Evolutionary conservation across 2,113 vertebrate genomes (phyloP).

Genomic region (Hippopotamus amphibius): DNA sequence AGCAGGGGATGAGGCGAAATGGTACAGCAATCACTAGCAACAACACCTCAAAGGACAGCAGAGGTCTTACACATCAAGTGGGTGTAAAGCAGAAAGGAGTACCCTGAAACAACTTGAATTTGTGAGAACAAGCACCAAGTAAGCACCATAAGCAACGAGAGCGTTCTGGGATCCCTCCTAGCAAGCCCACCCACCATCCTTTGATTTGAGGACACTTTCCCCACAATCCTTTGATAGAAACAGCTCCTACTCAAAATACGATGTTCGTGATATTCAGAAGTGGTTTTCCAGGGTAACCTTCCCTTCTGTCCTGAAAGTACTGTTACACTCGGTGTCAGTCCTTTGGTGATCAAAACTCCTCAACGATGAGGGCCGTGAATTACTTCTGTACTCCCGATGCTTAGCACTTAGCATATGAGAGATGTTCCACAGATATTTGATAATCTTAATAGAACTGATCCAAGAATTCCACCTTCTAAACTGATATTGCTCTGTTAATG

Average conservation of each 20-base stretch:
- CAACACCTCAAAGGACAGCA: background rate
- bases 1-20: background rate
- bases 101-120: background rate
- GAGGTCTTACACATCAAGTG: background rate
- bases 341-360: background rate
- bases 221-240: background rate
- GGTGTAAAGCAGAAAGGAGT: background rate
- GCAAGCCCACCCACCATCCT: background rate
- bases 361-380: background rate
- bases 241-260: slow-evolving; percentile 8
- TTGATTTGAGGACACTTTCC: background rate
- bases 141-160: background rate
- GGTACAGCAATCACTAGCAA: background rate
- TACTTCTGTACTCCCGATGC: background rate
- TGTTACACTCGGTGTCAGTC: background rate
- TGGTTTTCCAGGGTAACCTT: background rate
- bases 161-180: background rate
- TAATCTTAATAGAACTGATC: slow-evolving; percentile 8
- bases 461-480: background rate
- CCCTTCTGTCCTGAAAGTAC: slow-evolving; percentile 18
- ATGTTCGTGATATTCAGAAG: background rate
- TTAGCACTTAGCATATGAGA: background rate
- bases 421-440: slow-evolving; percentile 12
- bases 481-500: background rate
- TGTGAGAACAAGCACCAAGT: background rate